Conservation (phyloP, 2,113 vertebrate species). For the Epinephelus cyanopodus region DNA sequence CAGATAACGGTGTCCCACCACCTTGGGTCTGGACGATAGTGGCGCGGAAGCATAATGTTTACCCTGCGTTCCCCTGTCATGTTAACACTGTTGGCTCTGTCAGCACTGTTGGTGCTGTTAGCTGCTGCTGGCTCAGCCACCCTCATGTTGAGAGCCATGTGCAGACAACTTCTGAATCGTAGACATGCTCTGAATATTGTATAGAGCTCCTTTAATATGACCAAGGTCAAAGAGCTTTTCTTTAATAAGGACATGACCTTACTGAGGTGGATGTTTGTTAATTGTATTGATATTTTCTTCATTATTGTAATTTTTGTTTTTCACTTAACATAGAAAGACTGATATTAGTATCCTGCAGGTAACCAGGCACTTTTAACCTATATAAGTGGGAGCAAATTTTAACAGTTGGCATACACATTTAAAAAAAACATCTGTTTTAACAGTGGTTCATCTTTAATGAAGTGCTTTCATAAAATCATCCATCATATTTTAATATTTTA, state of each 20-base stretch:
- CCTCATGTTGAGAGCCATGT: too few species aligned
- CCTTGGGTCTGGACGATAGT: too few species aligned
- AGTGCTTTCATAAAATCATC: neutral
- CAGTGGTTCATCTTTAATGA: neutral
- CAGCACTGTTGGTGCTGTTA: too few species aligned
- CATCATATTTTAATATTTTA: neutral
- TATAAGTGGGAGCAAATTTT: neutral
- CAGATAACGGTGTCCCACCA: too few species aligned
- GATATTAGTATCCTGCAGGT: neutral
- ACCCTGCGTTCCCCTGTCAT: too few species aligned
- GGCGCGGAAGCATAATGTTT: too few species aligned
- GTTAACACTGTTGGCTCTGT: too few species aligned
- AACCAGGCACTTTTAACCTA: neutral
- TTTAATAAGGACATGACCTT: constrained; percentile 1
- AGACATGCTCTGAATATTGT: too few species aligned
- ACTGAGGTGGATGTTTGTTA: neutral
- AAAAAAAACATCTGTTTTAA: neutral
- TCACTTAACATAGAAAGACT: neutral
- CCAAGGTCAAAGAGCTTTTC: neutral
- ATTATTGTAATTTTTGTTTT: neutral
- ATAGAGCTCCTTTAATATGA: too few species aligned
- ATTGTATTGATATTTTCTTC: neutral
- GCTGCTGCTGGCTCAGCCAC: too few species aligned
- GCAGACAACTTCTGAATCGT: too few species aligned
- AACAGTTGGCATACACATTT: neutral